Base-by-base conservation (phyloP, 1,140 invertebrate genomes). In the Pseudoatta argentina region DNA sequence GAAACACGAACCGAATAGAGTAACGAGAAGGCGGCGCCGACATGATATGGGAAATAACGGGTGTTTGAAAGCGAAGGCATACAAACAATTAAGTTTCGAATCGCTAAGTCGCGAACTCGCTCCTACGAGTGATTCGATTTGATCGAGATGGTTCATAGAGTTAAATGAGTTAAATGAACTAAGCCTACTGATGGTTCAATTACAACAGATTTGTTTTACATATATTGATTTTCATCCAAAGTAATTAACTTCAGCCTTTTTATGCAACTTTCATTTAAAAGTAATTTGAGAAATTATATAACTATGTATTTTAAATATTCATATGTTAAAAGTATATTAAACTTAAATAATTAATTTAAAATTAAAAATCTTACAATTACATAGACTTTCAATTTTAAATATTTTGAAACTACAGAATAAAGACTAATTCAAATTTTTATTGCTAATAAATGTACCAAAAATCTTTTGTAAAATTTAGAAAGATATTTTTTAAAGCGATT, bases 1-100 rank as follows among this genome's bases (percentile, higher is more conserved):
- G 82, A 89, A 67, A 88, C 71, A 77, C 27, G 73, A 73, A 86
- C 51, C 71, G 64, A 34, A 34, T 61, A 30, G 57, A 59, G 39
- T 88, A 89, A 88, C 85, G 57, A 53, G 79, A 39, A 72, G 73
- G 79, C 55, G 67, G 73, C 18, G 66, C 57, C 51, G 34, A 1
- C 16, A 18, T 27, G 64, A 73, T 73, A 73, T 53, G 16, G 55
- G 12, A 77, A 51, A 79, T 75, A 55, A 87, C 44, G 72, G 51
- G 27, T 63, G 88, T 30, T 61, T 14, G 34, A 34, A 75, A 75
- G n/a, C 18, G 24, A 82, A 59, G 24, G 55, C 53, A 16, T 21
- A 18, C 30, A 44, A 14, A 61, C 55, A 48, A 61, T 48, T n/a
- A 16, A 30, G n/a, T 48, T 67, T n/a, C 10, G 34, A 67, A 67